phyloP scores from a whole-genome alignment of 2,888 invertebrate species.

The Pristionchus entomophagus region DNA sequence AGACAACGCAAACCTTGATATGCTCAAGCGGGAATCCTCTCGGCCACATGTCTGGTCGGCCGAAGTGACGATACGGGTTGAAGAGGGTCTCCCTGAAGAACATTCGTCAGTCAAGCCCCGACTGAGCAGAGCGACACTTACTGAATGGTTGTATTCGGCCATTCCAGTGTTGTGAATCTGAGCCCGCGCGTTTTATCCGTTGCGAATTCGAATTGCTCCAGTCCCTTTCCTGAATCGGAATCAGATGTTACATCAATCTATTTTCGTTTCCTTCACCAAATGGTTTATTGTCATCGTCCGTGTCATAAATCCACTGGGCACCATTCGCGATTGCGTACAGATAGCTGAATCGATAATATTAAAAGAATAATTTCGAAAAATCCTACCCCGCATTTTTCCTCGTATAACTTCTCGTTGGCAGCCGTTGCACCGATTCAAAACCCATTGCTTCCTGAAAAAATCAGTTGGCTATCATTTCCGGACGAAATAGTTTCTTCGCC shows the following conservation, averaged over 20 bases:
- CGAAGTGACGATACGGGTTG: slow-evolving; percentile 61
- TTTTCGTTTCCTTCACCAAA: slow-evolving; percentile 42
- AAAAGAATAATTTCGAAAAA: neutral
- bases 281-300: slow-evolving; percentile 58
- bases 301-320: slow-evolving; percentile 60
- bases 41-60: slow-evolving; percentile 58
- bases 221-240: slow-evolving; percentile 54
- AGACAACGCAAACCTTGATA: too few relatives aligned
- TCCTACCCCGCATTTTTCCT: slow-evolving; percentile 54
- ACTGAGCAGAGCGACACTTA: too few relatives aligned
- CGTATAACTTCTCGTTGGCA: slow-evolving; percentile 54
- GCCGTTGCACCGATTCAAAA: neutral
- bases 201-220: slow-evolving; percentile 56
- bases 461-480: too few relatives aligned
- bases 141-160: neutral
- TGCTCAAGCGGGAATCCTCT: slow-evolving; percentile 60
- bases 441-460: slow-evolving; percentile 38
- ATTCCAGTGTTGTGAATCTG: slow-evolving; percentile 42
- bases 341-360: too few relatives aligned
- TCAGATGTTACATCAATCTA: too few relatives aligned
- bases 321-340: slow-evolving; percentile 58
- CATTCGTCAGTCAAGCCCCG: neutral
- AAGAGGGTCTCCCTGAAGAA: slow-evolving; percentile 49
- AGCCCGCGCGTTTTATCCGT: slow-evolving; percentile 46
- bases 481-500: too few relatives aligned